Percentiles rank a stretch among this genome's conserved stretches.
These are phyloP conservation scores for Pseudochirops cupreus DNA, from an alignment of 2,797 vertebrate species.

Conservation along the genomic window DNA sequence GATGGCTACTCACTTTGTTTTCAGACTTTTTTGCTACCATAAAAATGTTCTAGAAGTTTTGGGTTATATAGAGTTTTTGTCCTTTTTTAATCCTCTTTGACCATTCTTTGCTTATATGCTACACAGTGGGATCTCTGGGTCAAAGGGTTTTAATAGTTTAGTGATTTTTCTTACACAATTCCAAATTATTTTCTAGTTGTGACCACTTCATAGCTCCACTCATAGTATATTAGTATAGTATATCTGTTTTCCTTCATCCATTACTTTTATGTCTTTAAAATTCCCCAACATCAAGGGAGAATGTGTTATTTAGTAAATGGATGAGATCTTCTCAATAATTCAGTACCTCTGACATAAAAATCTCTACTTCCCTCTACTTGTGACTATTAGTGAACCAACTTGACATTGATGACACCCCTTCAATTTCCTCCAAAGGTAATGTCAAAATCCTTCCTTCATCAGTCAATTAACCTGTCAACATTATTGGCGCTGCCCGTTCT, in stretches of 20 bases:
- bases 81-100: not conserved
- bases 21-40: not conserved
- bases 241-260: not conserved
- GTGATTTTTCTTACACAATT: not conserved
- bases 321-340: not conserved
- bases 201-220: not conserved
- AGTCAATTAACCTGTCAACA: slow-evolving; percentile 45
- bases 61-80: not conserved
- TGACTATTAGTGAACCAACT: not conserved
- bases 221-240: not conserved
- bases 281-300: not conserved
- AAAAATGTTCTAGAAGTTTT: not conserved
- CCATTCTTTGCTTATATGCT: not conserved
- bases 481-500: not conserved
- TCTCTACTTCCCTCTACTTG: not conserved
- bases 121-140: not conserved
- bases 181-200: not conserved
- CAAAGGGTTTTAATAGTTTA: not conserved
- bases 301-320: slow-evolving; percentile 9
- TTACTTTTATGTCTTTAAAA: not conserved
- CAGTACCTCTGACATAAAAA: not conserved
- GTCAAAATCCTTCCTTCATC: slow-evolving; percentile 54
- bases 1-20: not conserved
- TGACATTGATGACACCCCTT: slow-evolving; percentile 58
- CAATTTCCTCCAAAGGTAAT: slow-evolving; percentile 48